phyloP scores from a whole-genome alignment of 2,888 invertebrate genomes.

The Scaptomyza cyrtandrae region DNA sequence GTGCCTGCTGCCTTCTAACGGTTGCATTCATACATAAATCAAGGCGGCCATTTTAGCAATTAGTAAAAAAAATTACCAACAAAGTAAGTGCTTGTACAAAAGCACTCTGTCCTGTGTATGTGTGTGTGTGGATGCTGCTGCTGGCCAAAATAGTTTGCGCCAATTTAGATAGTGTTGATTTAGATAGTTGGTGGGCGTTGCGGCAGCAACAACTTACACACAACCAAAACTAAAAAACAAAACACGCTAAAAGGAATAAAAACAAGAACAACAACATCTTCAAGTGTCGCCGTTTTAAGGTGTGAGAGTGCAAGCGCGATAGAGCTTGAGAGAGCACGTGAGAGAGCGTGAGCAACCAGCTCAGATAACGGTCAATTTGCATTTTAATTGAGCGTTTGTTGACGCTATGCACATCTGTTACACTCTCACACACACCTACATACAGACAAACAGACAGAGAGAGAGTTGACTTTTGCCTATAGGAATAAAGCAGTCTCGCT shows the following conservation, averaged over 20 bases:
- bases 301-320: constrained; percentile 12
- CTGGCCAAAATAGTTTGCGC: constrained; percentile 56
- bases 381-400: constrained; percentile 71
- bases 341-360: constrained; percentile 17
- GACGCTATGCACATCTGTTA: constrained; percentile 39
- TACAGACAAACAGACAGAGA: constrained; percentile 1
- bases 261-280: constrained; percentile 35
- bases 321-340: constrained; percentile 8
- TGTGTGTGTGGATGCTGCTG: constrained; percentile 20
- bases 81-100: constrained; percentile 39
- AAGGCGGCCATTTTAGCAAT: constrained; percentile 74
- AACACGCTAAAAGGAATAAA: background rate
- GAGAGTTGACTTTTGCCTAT: constrained; percentile 15
- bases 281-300: constrained; percentile 51
- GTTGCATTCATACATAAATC: constrained; percentile 69
- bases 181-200: constrained; percentile 24
- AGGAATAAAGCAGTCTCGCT: constrained; percentile 23
- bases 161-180: constrained; percentile 50
- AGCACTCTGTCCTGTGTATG: constrained; percentile 9
- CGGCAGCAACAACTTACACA: constrained; percentile 5
- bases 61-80: constrained; percentile 64
- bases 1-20: constrained; percentile 62
- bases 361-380: constrained; percentile 69
- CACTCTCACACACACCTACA: constrained; percentile 14
- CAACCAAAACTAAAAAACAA: constrained; percentile 3